Evolutionary conservation across 2,113 vertebrate species (phyloP).

Genomic region (Burhinus bistriatus): DNA sequence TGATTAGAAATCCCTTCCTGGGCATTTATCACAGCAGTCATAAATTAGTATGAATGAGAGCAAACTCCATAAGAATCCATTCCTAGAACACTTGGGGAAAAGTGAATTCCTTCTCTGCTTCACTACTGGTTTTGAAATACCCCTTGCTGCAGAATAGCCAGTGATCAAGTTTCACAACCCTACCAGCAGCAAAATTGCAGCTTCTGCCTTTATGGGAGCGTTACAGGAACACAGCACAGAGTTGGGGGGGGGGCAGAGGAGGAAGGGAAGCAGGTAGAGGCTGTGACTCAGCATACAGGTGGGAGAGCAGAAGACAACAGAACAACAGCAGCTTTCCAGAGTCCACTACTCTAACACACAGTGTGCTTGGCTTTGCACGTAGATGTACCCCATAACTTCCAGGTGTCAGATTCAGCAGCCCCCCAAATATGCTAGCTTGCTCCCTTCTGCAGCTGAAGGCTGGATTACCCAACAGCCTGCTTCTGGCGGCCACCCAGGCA

Average conservation of each 20-base stretch:
- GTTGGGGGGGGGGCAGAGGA: accelerated
- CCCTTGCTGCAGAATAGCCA: not conserved
- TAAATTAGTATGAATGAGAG: not conserved
- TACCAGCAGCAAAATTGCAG: not conserved
- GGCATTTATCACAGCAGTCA: not conserved
- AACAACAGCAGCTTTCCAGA: not conserved
- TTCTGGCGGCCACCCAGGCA: not conserved
- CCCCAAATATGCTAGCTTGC: not conserved
- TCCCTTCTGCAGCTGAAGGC: not conserved
- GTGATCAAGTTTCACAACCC: not conserved
- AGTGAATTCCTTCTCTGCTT: not conserved
- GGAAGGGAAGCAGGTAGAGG: not conserved
- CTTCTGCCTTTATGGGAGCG: not conserved
- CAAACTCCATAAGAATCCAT: not conserved
- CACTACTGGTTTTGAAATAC: not conserved
- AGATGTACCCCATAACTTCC: not conserved
- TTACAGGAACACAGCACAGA: not conserved
- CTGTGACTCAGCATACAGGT: not conserved
- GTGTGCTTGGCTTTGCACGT: not conserved
- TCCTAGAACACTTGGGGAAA: not conserved
- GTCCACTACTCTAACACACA: not conserved
- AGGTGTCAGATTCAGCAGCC: not conserved
- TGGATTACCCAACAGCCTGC: not conserved
- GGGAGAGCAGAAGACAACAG: not conserved
- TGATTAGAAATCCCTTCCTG: not conserved